These are phyloP conservation scores for Arctia plantaginis DNA, from an alignment of 2,888 invertebrate species.

Conservation along the genomic window DNA sequence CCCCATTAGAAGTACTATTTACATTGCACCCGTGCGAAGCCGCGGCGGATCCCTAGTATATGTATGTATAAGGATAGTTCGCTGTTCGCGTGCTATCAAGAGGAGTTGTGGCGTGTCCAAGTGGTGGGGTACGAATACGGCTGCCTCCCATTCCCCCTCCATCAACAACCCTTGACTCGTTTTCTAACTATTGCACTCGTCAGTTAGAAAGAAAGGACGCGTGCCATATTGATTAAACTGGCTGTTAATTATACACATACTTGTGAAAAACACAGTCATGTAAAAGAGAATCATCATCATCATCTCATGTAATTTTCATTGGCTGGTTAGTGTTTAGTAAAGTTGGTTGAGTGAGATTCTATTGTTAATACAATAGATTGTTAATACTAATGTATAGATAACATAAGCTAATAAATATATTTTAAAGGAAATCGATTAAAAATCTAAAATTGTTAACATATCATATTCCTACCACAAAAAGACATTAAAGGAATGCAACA, in stretches of 20 bases:
- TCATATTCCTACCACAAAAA: background rate
- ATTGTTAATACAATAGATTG: no score
- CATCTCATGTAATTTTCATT: background rate
- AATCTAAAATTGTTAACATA: background rate
- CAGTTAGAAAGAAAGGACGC: constrained; percentile 45
- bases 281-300: background rate
- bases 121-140: constrained; percentile 64
- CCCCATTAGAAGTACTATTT: no score
- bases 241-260: constrained; percentile 10
- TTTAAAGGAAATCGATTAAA: background rate
- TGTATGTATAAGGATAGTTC: constrained; percentile 16
- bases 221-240: constrained; percentile 44
- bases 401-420: background rate
- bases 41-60: no score
- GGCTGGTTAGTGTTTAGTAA: background rate
- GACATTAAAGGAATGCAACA: background rate
- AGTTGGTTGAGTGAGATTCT: background rate
- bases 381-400: no score
- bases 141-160: constrained; percentile 61
- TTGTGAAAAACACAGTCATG: background rate
- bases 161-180: constrained; percentile 67
- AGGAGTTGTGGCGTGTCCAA: constrained; percentile 76
- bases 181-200: constrained; percentile 55
- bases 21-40: no score
- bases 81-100: constrained; percentile 56